Evolutionary conservation across 2,113 vertebrate genomes (phyloP).

Genomic region (Hydrolagus affinis): DNA sequence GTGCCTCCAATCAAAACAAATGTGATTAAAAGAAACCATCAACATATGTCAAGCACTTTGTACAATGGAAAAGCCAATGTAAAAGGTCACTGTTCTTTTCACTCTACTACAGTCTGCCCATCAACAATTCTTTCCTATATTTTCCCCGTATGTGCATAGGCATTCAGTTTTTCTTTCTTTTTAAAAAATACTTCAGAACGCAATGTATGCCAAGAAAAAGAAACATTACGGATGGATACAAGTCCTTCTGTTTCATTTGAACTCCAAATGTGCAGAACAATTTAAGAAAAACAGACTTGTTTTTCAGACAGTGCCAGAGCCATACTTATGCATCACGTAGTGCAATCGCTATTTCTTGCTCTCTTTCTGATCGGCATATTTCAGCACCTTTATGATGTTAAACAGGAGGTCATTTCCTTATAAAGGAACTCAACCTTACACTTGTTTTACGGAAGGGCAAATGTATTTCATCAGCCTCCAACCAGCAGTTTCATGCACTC

Average conservation of each 20-base stretch:
- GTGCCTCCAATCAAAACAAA: neutral
- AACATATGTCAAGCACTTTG: constrained; percentile 5
- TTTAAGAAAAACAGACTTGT: neutral
- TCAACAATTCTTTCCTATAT: neutral
- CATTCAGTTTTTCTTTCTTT: neutral
- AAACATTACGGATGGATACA: neutral
- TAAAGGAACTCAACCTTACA: neutral
- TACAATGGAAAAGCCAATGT: neutral
- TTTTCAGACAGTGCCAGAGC: neutral
- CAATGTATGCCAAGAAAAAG: neutral
- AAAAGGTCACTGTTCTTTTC: neutral
- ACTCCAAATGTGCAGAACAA: neutral
- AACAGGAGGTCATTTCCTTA: constrained; percentile 10
- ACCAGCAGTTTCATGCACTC: neutral
- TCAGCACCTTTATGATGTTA: neutral
- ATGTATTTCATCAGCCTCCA: neutral
- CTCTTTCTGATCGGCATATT: neutral
- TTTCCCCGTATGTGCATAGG: neutral
- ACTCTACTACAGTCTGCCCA: neutral
- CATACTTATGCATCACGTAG: neutral
- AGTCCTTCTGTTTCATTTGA: neutral
- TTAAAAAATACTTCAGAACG: neutral
- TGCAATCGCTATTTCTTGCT: constrained; percentile 1
- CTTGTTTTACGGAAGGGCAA: neutral
- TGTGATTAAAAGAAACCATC: neutral